Evolutionary conservation across 1,140 invertebrate species (phyloP).

Genomic region (Heliconius congener): DNA sequence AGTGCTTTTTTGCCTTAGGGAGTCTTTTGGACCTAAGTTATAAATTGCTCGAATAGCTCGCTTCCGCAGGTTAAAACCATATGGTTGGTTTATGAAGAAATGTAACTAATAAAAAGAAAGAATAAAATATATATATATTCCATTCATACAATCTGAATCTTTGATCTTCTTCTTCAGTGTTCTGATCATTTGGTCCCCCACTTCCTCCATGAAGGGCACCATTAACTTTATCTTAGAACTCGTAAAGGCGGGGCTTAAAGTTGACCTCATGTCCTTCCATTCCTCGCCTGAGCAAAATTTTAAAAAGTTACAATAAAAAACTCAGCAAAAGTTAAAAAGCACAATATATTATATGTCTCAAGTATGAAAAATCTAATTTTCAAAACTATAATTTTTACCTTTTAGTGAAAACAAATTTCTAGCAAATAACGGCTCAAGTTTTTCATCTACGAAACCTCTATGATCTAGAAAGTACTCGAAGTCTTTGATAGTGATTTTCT

Average conservation of each 20-base stretch:
- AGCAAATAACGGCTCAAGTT: conserved; percentile 29
- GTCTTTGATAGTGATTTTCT: conserved; percentile 33
- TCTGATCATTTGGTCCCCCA: conserved; percentile 57
- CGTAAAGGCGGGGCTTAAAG: conserved; percentile 83
- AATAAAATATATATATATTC: background rate
- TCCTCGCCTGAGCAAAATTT: conserved; percentile 63
- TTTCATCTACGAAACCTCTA: conserved; percentile 22
- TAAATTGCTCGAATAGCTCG: no score
- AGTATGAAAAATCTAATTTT: no score
- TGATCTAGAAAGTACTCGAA: conserved; percentile 37
- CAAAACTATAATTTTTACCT: conserved; percentile 16
- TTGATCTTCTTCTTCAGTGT: conserved; percentile 48
- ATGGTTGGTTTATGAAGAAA: no score
- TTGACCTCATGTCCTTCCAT: conserved; percentile 83
- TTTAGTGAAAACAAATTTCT: conserved; percentile 36
- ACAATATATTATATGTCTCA: no score
- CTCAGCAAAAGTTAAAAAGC: no score
- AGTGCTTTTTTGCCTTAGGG: no score
- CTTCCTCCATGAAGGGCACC: conserved; percentile 63
- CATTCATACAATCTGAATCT: conserved; percentile 43
- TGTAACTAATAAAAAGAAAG: no score
- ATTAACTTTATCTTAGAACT: conserved; percentile 80
- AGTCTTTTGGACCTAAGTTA: no score
- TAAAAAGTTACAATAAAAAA: background rate
- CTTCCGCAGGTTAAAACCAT: no score